Evolutionary conservation across 2,113 vertebrate species (phyloP).

Genomic region (Cyprinodon tularosa): DNA sequence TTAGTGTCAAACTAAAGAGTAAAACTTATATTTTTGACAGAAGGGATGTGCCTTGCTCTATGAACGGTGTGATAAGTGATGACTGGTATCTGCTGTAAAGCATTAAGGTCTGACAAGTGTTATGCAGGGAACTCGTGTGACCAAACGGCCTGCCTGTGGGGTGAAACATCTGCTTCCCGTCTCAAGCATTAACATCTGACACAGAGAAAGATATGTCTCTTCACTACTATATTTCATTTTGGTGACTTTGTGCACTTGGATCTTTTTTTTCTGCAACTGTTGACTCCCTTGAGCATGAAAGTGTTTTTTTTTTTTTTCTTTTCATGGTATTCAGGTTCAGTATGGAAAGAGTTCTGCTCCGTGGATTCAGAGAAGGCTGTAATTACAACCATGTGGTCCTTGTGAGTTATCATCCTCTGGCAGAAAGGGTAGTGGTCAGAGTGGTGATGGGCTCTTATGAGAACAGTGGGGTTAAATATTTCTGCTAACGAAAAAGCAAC

Average conservation of each 20-base stretch:
- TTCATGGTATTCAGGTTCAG: slow-evolving; percentile 19
- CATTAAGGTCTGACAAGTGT: slow-evolving; percentile 50
- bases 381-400: slow-evolving; percentile 49
- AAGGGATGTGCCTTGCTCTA: slow-evolving; percentile 27
- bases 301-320: slow-evolving; percentile 21
- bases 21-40: slow-evolving; percentile 22
- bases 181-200: slow-evolving; percentile 51
- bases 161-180: slow-evolving; percentile 69
- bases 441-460: slow-evolving; percentile 14
- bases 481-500: slow-evolving; percentile 4
- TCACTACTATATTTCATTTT: slow-evolving; percentile 40
- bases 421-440: slow-evolving; percentile 17
- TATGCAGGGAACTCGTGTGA: slow-evolving; percentile 45
- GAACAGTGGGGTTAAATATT: slow-evolving; percentile 29
- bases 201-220: slow-evolving; percentile 30
- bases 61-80: slow-evolving; percentile 43
- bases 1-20: slow-evolving; percentile 41
- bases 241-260: slow-evolving; percentile 30
- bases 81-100: slow-evolving; percentile 48
- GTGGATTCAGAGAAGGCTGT: slow-evolving; percentile 33
- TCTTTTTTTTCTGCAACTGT: slow-evolving; percentile 29
- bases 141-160: slow-evolving; percentile 40
- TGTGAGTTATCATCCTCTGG: slow-evolving; percentile 30
- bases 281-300: slow-evolving; percentile 24
- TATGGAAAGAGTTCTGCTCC: slow-evolving; percentile 30